These are phyloP conservation scores for Cyclura pinguis DNA, from an alignment of 2,797 vertebrate species.

Conservation along the genomic window DNA sequence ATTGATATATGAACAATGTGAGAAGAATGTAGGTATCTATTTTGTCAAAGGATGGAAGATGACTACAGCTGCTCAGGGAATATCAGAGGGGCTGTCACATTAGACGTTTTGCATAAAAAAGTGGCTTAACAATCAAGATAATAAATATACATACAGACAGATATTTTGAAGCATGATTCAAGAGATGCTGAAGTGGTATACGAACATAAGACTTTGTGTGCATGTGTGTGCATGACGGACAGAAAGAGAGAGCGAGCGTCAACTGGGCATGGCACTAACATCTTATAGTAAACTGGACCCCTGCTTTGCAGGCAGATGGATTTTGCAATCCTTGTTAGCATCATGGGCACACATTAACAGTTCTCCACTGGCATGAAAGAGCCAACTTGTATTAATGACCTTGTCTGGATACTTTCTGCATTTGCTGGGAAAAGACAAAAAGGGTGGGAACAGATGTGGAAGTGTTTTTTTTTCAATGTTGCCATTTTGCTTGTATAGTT, in stretches of 20 bases:
- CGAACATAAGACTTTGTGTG: neutral
- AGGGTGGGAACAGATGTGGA: too few species aligned
- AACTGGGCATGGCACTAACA: neutral
- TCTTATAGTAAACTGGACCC: neutral
- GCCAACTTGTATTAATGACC: too few species aligned
- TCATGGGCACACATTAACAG: too few species aligned
- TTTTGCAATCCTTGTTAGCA: too few species aligned
- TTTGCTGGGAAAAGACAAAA: too few species aligned
- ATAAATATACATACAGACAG: neutral
- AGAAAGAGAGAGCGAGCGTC: neutral
- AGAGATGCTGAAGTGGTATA: neutral
- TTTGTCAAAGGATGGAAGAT: neutral
- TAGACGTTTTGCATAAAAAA: neutral
- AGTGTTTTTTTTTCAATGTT: too few species aligned
- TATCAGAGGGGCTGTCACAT: neutral
- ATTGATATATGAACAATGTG: neutral
- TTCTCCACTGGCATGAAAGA: too few species aligned
- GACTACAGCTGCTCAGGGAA: neutral
- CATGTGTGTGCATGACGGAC: neutral
- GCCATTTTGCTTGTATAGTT: too few species aligned
- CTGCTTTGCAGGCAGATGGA: too few species aligned
- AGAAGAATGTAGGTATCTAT: neutral
- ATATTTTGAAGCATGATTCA: neutral
- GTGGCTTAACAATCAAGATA: constrained; percentile 5
- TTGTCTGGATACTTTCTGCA: too few species aligned